Conservation (phyloP, 2,888 invertebrate species). For the Chloroclystis v-ata region DNA sequence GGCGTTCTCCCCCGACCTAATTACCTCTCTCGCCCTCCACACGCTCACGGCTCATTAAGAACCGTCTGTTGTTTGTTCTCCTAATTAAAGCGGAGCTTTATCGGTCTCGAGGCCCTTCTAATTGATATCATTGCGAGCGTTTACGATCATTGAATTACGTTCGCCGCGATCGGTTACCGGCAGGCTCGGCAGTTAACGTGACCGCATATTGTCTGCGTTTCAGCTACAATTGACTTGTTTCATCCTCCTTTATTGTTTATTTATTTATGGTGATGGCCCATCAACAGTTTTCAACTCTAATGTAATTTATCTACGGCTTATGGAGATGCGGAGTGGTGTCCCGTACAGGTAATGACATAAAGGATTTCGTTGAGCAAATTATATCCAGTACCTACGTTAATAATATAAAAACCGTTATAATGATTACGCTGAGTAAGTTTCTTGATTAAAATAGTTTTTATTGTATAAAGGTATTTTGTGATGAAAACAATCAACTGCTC, state of each 20-base stretch:
- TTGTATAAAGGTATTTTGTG: neutral
- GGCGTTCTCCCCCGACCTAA: conserved; percentile 61
- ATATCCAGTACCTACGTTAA: too few species aligned
- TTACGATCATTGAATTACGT: conserved; percentile 76
- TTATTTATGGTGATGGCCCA: conserved; percentile 49
- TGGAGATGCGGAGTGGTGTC: neutral
- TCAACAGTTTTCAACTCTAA: conserved; percentile 5
- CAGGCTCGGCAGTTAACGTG: conserved; percentile 67
- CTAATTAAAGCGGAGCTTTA: conserved; percentile 77
- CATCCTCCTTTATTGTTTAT: conserved; percentile 72
- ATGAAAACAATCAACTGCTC: conserved; percentile 23
- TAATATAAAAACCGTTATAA: too few species aligned
- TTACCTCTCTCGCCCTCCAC: conserved; percentile 70
- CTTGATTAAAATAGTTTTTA: neutral
- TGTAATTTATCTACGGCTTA: neutral
- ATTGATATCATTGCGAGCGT: conserved; percentile 76
- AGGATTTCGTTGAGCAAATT: too few species aligned
- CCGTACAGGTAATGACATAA: too few species aligned
- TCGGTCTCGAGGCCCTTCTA: conserved; percentile 70
- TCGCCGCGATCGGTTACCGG: conserved; percentile 66
- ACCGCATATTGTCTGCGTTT: conserved; percentile 71
- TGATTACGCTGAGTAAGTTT: too few species aligned
- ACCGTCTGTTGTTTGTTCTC: conserved; percentile 76
- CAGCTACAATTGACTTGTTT: conserved; percentile 71
- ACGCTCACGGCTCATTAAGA: conserved; percentile 74